Evolutionary conservation across 2,888 invertebrate genomes (phyloP).

Genomic region (Pristionchus arcanus): DNA sequence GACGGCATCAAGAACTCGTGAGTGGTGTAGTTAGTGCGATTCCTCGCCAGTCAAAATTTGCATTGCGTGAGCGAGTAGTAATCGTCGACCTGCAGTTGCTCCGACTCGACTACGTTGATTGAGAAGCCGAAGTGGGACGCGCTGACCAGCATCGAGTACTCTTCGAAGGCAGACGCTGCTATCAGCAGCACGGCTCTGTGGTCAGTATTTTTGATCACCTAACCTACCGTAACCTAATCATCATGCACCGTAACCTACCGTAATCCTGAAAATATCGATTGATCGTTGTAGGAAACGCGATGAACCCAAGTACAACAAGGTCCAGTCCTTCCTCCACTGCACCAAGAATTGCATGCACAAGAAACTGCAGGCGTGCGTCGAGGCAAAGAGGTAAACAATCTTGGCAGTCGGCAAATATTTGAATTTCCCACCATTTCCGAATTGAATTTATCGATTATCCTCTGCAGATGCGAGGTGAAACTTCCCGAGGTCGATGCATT

Average conservation of each 20-base stretch:
- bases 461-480: background rate
- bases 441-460: background rate
- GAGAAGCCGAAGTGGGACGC: background rate
- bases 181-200: background rate
- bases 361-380: background rate
- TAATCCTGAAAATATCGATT: background rate
- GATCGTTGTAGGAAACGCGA: background rate
- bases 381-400: background rate
- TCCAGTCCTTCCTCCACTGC: conserved; percentile 49
- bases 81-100: background rate
- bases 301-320: background rate
- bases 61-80: no score
- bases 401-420: background rate
- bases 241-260: no score
- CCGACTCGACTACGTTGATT: background rate
- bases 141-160: background rate
- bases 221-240: no score
- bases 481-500: background rate
- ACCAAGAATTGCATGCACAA: conserved; percentile 43
- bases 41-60: no score
- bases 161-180: background rate
- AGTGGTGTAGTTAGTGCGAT: background rate
- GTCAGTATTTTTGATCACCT: background rate
- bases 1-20: background rate
- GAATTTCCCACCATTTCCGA: background rate